Evolutionary conservation across 2,888 invertebrate species (phyloP), one percentile per base, ranked within the genome.

Genomic region (Harpagoxenus sublaevis): DNA sequence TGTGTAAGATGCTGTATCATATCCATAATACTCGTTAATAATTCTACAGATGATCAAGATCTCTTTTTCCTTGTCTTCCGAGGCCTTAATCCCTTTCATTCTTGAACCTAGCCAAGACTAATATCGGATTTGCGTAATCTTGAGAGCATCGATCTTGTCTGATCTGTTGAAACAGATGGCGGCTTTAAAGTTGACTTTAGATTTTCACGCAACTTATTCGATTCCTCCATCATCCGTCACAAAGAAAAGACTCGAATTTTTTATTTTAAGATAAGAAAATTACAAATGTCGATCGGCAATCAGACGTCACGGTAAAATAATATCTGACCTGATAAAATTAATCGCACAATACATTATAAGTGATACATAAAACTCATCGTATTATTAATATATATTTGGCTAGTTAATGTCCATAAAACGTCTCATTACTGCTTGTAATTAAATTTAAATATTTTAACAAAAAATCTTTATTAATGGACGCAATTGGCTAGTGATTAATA

Each of bases 101-200:
- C 53, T 51, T 31, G 8, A 57, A 45, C 42, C 63, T 23, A 28
- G 23, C 73, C 48, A 83, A 65, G 73, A 82, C 82, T 84, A 82
- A 84, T 82, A 82, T 82, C 73, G 73, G 82, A 84, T 84, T 84
- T 84, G 48, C 60, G 66, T 78, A 78, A 78, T 78, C 78, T 78
- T 55, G 66, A 55, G 42, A n/a, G 42, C 78, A 68, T 78, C 55
- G 42, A 42, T 51, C 55, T 55, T 55, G 42, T 68, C 55, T 78
- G 78, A 78, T 68, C 55, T 78, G 68, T 66, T 55, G 68, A 45
- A 78, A 78, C 68, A 78, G 68, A 78, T 78, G 78, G 68, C 55
- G n/a, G 55, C 45, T 68, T 77, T 78, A 78, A 78, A 78, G 66
- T 78, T 78, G 66, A 78, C 78, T 78, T 68, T 66, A 45, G 55